A percentile compares a stretch with the other conserved stretches of the same genome.
Evolutionary conservation across 2,888 invertebrate genomes (phyloP).

Genomic region (Steinernema carpocapsae): DNA sequence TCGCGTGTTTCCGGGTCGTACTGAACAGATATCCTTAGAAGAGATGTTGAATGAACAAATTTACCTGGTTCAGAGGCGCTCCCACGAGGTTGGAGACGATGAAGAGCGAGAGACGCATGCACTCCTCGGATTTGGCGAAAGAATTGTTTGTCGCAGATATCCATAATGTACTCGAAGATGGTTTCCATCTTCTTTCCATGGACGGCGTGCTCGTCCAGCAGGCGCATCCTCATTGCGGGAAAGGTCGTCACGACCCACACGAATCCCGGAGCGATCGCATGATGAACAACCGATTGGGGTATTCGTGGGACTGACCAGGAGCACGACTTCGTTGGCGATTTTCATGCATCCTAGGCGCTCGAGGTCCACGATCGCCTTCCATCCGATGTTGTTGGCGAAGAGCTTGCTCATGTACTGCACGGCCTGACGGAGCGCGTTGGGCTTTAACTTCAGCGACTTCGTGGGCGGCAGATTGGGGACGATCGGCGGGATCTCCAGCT

Average conservation of each 20-base stretch:
- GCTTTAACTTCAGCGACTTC: constrained; percentile 74
- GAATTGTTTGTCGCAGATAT: neutral
- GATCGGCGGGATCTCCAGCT: neutral
- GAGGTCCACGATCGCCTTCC: neutral
- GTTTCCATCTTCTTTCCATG: no score
- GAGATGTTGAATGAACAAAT: neutral
- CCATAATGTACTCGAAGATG: neutral
- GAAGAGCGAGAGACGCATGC: neutral
- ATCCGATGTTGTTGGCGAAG: constrained; percentile 77
- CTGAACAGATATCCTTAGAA: neutral
- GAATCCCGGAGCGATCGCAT: neutral
- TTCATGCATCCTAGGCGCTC: neutral
- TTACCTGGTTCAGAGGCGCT: neutral
- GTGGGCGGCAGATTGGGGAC: neutral
- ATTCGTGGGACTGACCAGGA: neutral
- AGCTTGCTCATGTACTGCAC: constrained; percentile 81
- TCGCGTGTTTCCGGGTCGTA: neutral
- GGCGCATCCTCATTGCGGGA: neutral
- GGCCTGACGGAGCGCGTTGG: constrained; percentile 85
- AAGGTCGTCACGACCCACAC: constrained; percentile 9
- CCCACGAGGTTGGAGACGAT: neutral
- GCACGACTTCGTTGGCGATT: neutral
- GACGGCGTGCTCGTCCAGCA: neutral
- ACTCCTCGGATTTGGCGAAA: neutral
- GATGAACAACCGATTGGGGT: neutral